A percentile compares a stretch with the other conserved stretches of the same genome.
Evolutionary conservation across 2,888 invertebrate species (phyloP).

Genomic region (Zootermopsis nevadensis): DNA sequence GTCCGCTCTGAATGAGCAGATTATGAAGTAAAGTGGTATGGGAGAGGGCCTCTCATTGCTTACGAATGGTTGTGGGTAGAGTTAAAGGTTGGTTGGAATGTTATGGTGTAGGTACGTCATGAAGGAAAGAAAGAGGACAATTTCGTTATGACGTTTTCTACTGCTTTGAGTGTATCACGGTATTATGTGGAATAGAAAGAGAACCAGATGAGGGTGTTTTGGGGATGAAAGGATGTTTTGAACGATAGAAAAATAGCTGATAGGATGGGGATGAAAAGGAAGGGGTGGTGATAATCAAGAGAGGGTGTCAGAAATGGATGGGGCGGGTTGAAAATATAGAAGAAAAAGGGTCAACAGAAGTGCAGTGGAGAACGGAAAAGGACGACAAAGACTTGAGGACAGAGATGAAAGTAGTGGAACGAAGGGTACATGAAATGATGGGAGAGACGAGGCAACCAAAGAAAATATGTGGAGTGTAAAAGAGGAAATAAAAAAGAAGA

Average conservation of each 20-base stretch:
- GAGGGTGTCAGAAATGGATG: constrained; percentile 1
- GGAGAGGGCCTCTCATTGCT: background rate
- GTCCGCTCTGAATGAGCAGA: background rate
- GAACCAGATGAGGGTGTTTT: constrained; percentile 11
- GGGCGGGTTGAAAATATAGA: background rate
- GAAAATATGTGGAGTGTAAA: background rate
- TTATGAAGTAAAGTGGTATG: background rate
- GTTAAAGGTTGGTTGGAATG: constrained; percentile 3
- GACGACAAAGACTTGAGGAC: constrained; percentile 3
- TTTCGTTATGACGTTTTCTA: constrained; percentile 33
- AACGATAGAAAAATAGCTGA: constrained; percentile 30
- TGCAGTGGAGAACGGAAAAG: background rate
- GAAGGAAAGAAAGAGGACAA: background rate
- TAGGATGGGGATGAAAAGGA: background rate
- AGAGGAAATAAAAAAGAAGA: constrained; percentile 30
- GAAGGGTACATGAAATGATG: constrained; percentile 8
- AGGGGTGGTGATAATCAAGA: constrained; percentile 8
- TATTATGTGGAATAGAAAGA: constrained; percentile 8
- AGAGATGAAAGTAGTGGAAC: background rate
- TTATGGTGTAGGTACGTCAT: constrained; percentile 22
- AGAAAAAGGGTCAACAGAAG: background rate
- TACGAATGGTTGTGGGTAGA: background rate
- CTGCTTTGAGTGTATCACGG: constrained; percentile 8
- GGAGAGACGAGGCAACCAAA: constrained; percentile 11
- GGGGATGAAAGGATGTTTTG: constrained; percentile 25